Conservation (phyloP, 2,797 vertebrate species). For the Enteromius paludinosus region DNA sequence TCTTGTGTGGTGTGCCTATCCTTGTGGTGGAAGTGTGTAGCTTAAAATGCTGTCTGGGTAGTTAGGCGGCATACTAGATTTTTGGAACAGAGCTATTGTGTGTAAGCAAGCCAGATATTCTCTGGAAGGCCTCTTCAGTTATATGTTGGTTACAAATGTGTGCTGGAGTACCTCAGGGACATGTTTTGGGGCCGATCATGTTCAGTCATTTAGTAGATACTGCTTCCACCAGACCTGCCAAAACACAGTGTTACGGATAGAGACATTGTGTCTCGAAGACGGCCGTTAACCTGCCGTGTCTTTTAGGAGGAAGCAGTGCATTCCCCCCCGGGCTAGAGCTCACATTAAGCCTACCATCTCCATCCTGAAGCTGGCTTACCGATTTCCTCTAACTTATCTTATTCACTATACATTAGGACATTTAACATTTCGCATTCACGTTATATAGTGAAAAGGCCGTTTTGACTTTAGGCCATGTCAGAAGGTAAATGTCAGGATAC, state of each 20-base stretch:
- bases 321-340: background rate
- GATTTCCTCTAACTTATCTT: conserved; percentile 4
- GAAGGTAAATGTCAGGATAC: conserved; percentile 36
- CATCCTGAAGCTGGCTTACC: background rate
- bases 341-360: background rate
- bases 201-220: conserved; percentile 23
- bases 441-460: background rate
- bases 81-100: background rate
- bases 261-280: background rate
- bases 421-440: conserved; percentile 26
- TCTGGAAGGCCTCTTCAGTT: background rate
- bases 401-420: background rate
- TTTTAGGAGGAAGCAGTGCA: background rate
- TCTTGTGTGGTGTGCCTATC: background rate
- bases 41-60: background rate
- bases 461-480: background rate
- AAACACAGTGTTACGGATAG: background rate
- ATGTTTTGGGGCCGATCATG: background rate
- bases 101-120: background rate
- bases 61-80: background rate
- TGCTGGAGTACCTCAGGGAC: background rate
- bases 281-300: background rate
- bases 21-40: background rate
- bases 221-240: background rate
- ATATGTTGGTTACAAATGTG: background rate